phyloP scores from a whole-genome alignment of 1,140 invertebrate genomes.

The Heterodera schachtii region DNA sequence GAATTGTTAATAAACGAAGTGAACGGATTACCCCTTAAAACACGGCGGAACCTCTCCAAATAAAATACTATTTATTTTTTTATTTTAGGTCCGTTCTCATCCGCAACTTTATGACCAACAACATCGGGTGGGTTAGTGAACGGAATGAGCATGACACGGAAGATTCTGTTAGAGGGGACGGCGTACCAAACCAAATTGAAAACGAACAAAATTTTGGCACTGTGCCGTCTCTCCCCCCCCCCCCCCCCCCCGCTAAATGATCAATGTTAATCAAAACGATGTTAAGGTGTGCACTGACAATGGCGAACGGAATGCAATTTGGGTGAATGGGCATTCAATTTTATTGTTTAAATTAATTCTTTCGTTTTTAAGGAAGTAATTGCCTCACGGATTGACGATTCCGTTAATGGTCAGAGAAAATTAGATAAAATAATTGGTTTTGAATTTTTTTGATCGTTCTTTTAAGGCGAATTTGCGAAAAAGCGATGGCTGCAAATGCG shows the following conservation, averaged over 20 bases:
- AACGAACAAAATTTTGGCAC: too few relatives aligned
- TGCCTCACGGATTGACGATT: constrained; percentile 46
- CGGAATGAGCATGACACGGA: neutral
- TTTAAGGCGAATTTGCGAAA: constrained; percentile 63
- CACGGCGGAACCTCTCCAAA: neutral
- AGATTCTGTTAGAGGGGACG: too few relatives aligned
- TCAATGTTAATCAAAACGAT: neutral
- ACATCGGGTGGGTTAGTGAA: constrained; percentile 15
- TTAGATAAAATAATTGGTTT: neutral
- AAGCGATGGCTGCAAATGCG: constrained; percentile 64
- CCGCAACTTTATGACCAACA: constrained; percentile 62
- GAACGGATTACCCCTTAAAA: constrained; percentile 16
- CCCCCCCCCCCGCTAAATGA: neutral
- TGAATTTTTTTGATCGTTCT: neutral
- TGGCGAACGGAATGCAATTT: constrained; percentile 52
- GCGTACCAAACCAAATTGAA: too few relatives aligned
- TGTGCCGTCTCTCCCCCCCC: too few relatives aligned
- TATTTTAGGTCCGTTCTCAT: constrained; percentile 33
- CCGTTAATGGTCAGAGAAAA: constrained; percentile 41
- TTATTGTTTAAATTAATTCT: neutral
- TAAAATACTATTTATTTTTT: neutral
- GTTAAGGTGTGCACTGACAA: constrained; percentile 55
- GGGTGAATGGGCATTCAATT: constrained; percentile 34
- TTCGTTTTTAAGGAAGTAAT: constrained; percentile 36
- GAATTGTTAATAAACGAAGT: constrained; percentile 55